phyloP scores from a whole-genome alignment of 1,140 invertebrate genomes.

The Hormaphis cornu region DNA sequence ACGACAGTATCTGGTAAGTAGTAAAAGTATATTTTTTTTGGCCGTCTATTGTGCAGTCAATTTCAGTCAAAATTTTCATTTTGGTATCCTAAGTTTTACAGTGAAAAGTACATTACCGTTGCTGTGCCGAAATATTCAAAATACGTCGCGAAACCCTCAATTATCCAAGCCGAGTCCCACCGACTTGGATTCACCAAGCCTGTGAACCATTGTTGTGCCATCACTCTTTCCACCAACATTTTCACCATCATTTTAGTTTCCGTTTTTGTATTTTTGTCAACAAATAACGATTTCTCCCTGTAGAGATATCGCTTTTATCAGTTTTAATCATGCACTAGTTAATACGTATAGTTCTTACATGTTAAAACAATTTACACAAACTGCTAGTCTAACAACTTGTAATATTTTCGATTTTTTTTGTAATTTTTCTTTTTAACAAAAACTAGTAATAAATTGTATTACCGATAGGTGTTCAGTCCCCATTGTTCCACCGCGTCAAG shows the following conservation, averaged over 20 bases:
- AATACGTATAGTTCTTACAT: too few species aligned
- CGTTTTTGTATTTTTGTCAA: background rate
- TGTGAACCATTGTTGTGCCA: conserved; percentile 74
- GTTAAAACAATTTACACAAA: too few species aligned
- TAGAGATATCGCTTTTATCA: too few species aligned
- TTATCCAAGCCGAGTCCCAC: conserved; percentile 63
- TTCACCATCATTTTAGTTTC: conserved; percentile 54
- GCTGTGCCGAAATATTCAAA: conserved; percentile 37
- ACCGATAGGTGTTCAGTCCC: conserved; percentile 69
- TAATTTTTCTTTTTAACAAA: background rate
- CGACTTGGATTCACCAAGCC: conserved; percentile 69
- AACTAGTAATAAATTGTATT: background rate
- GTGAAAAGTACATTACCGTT: conserved; percentile 27
- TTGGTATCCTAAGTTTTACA: background rate
- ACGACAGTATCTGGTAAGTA: too few species aligned
- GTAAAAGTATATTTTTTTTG: background rate
- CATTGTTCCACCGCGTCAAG: conserved; percentile 94
- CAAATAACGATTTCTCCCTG: background rate
- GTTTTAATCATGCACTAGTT: background rate
- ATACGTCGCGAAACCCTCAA: conserved; percentile 50
- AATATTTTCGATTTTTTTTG: background rate
- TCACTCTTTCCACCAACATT: conserved; percentile 64
- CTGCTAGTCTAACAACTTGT: too few species aligned
- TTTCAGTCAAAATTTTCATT: background rate
- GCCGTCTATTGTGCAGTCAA: background rate